Base-by-base conservation (phyloP, 2,797 vertebrate species). In the Lycodopsis pacificus region DNA sequence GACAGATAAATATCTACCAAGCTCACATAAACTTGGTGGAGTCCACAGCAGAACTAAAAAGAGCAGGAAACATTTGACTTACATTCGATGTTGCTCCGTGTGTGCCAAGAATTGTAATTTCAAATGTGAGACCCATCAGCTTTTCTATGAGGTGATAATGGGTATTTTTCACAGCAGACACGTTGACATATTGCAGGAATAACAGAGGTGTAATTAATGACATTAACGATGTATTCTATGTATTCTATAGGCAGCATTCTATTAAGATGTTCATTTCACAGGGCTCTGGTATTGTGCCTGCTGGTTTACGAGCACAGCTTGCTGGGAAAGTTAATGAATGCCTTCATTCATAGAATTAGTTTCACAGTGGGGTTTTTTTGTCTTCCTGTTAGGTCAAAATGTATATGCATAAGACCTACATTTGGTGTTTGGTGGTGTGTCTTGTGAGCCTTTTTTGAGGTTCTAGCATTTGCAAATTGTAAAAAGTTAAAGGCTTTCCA, bases 51-150 rank as follows among this genome's bases (percentile, higher is more conserved):
- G 25, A 15, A 9, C 4, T 51, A 22, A 51, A 20, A 22, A 13
- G n/a, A 22, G n/a, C 49, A 51, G 11, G 49, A 51, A 51, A 10
- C 15, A 63, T 44, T 19, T 63, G 8, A 27, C 61, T 42, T 27
- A 17, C 40, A 44, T 44, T 44, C 14, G 12, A 62, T 46, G 44
- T 46, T 51, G 20, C 22, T 30, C 25, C 11, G 10, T 65, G 25
- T 46, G 40, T 20, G 25, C 3, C 2, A 7, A 42, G 22, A 54
- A 38, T 27, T 22, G n/a, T 68, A 30, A 42, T 56, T 38, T 56
- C 25, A 30, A 44, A 51, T 15, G 67, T 69, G 19, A 27, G 61
- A 63, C 38, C 25, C 38, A 63, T 63, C 42, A 42, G 61, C 38
- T 63, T 44, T 27, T 17, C 42, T 44, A 57, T 15, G 44, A 34